These are phyloP conservation scores for Eptatretus atami DNA, from an alignment of 2,797 vertebrate genomes.

Conservation along the genomic window DNA sequence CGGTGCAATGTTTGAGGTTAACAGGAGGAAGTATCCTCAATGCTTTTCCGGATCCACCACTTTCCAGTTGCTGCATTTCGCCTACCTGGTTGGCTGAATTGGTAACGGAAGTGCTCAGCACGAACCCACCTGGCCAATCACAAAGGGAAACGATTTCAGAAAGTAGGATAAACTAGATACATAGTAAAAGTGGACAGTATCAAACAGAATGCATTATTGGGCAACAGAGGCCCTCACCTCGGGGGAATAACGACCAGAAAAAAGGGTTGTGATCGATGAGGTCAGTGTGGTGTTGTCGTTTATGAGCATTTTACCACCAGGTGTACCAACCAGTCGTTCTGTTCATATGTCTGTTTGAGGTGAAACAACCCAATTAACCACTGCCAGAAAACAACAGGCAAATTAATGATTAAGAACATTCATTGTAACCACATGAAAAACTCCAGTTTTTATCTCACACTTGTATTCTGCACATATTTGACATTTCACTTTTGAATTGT, in stretches of 20 bases:
- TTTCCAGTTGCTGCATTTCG: constrained; percentile 22
- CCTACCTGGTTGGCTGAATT: constrained; percentile 35
- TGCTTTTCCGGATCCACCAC: constrained; percentile 64
- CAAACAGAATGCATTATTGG: background rate
- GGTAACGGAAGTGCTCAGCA: constrained; percentile 55
- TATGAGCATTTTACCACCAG: constrained; percentile 44
- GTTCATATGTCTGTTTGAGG: constrained; percentile 47
- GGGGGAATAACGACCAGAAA: constrained; percentile 23
- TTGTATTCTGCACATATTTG: too few relatives aligned
- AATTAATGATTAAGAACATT: too few relatives aligned
- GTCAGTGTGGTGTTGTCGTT: constrained; percentile 29
- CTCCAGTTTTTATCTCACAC: too few relatives aligned
- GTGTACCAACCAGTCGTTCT: constrained; percentile 73
- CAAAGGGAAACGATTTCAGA: background rate
- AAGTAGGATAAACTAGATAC: background rate
- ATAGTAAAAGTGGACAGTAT: background rate
- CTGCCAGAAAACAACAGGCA: too few relatives aligned
- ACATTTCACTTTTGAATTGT: too few relatives aligned
- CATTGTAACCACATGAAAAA: too few relatives aligned
- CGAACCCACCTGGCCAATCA: constrained; percentile 35
- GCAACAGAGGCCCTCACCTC: constrained; percentile 22
- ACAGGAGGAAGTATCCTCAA: constrained; percentile 49
- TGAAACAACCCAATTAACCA: too few relatives aligned
- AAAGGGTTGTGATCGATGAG: constrained; percentile 46
- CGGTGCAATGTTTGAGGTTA: constrained; percentile 24